These are phyloP conservation scores for Ctenomys sociabilis DNA, from an alignment of 2,113 vertebrate species.

Conservation along the genomic window DNA sequence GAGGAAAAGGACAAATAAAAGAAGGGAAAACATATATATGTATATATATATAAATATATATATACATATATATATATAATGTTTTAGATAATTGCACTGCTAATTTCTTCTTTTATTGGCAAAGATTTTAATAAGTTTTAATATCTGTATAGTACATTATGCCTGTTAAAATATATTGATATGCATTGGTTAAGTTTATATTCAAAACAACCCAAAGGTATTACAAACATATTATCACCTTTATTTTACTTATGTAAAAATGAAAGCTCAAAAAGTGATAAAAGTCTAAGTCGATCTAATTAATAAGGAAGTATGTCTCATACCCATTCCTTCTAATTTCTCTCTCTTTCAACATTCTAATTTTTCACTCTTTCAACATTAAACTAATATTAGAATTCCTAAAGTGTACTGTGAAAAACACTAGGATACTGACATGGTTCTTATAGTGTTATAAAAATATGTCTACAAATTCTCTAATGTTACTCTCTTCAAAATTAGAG, in stretches of 20 bases:
- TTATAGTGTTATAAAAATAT: not conserved
- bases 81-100: too few species aligned
- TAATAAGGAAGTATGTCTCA: not conserved
- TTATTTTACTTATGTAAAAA: constrained; percentile 54
- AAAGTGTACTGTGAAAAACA: constrained; percentile 22
- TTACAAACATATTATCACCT: too few species aligned
- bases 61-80: too few species aligned
- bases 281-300: not conserved
- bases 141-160: not conserved
- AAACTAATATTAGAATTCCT: constrained; percentile 2
- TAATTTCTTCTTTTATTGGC: not conserved
- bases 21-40: too few species aligned
- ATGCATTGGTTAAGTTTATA: constrained; percentile 10
- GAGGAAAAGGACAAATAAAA: too few species aligned
- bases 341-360: not conserved
- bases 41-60: too few species aligned
- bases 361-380: not conserved
- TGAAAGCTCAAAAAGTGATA: constrained; percentile 33
- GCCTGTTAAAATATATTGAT: constrained; percentile 39
- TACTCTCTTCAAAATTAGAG: constrained; percentile 24
- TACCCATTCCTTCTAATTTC: constrained; percentile 8
- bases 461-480: constrained; percentile 3
- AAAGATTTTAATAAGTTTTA: constrained; percentile 55
- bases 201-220: constrained; percentile 18
- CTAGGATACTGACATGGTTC: not conserved